Evolutionary conservation across 2,888 invertebrate genomes (phyloP), one percentile per base, ranked within the genome.

Genomic region (Xanthorhoe designata): DNA sequence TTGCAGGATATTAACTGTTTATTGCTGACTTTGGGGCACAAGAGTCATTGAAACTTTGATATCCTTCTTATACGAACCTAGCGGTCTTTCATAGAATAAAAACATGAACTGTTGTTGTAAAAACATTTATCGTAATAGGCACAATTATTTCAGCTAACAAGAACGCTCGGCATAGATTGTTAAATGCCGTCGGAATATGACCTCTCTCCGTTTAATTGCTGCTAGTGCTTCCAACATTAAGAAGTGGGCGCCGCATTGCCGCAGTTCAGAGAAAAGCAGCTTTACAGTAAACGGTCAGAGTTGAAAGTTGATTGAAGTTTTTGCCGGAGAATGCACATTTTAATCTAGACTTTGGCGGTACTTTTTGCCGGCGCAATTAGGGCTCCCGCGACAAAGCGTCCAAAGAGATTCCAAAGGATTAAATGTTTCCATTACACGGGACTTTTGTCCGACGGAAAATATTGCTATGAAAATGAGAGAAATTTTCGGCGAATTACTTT

Each of bases 361-460:
- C 79, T 89, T 87, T 87, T 87, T 87, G 86, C 82, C 73, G 72
- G 77, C 78, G 85, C 86, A 90, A 90, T 88, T 89, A 91, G 84
- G 81, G 75, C 71, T 52, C 74, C 77, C 72, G 75, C 83, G 85
- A 85, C 87, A 86, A 83, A 84, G 85, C 78, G 73, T 77, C 78
- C 71, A 78, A 78, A 82, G 83, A 86, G 86, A 84, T 85, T 83
- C 79, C 80, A 82, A 84, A 83, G 85, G 86, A 88, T 90, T 89
- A 87, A 90, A 88, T 86, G 87, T 86, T 90, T 86, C 84, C 86
- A 86, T 88, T 88, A 84, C 84, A 79, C 74, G 69, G 63, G 78
- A 77, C 77, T 81, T 81, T 81, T 77, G 80, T 78, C 73, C 61
- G 75, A 64, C 65, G 75, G 66, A 69, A 78, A 77, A 77, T 77